A percentile compares a stretch with the other conserved stretches of the same genome.
Evolutionary conservation across 2,888 invertebrate species (phyloP).

Genomic region (Tenodera sinensis): DNA sequence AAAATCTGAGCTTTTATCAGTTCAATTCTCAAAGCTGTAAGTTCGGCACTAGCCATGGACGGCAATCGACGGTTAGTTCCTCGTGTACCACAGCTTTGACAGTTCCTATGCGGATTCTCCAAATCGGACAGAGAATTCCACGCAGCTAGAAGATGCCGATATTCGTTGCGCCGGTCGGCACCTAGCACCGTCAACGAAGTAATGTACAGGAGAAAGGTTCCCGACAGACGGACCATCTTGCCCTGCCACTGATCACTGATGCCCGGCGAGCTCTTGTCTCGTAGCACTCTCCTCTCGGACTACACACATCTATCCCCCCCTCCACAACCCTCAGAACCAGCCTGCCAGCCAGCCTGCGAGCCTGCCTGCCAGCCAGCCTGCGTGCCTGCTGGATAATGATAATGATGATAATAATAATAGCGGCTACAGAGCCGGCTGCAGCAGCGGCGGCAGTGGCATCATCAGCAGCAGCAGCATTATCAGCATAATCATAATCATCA

Average conservation of each 20-base stretch:
- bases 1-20: slow-evolving; percentile 81
- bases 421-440: no score
- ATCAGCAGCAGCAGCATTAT: no score
- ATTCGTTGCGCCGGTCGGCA: not conserved
- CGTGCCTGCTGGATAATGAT: no score
- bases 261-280: not conserved
- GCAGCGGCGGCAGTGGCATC: no score
- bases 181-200: not conserved
- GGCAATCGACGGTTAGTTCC: not conserved
- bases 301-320: not conserved
- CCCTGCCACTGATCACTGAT: no score
- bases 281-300: not conserved
- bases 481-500: no score
- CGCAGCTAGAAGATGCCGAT: not conserved
- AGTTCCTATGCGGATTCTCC: slow-evolving; percentile 2
- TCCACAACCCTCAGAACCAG: not conserved
- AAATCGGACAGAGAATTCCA: not conserved
- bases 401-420: no score
- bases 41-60: slow-evolving; percentile 35
- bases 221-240: not conserved
- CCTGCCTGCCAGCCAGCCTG: no score
- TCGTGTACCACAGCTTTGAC: slow-evolving; percentile 19
- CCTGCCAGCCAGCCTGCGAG: no score
- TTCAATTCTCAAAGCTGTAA: slow-evolving; percentile 70
- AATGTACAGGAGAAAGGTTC: not conserved